Evolutionary conservation across 2,888 invertebrate species (phyloP).

Genomic region (Zhuqinia jingwanae): DNA sequence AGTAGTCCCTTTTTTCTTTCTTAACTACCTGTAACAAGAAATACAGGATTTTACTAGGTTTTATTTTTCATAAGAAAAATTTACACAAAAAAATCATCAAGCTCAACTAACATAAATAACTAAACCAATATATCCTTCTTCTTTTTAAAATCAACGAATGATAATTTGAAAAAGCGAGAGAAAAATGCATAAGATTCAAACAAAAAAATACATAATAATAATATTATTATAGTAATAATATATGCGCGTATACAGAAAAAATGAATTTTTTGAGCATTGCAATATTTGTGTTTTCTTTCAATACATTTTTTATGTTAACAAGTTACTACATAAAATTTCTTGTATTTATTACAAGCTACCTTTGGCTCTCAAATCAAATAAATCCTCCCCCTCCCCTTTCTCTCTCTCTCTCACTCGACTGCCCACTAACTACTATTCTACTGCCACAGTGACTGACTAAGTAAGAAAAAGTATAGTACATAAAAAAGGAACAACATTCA

Average conservation of each 20-base stretch:
- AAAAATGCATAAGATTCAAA: background rate
- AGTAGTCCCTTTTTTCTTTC: constrained; percentile 9
- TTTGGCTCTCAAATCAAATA: constrained; percentile 21
- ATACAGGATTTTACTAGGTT: constrained; percentile 63
- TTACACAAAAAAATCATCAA: background rate
- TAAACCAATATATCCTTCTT: constrained; percentile 24
- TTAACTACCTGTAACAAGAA: constrained; percentile 58
- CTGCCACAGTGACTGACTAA: constrained; percentile 19
- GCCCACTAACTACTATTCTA: constrained; percentile 38
- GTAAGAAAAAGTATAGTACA: background rate
- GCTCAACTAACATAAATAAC: background rate
- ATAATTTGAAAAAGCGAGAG: background rate
- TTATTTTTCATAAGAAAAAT: constrained; percentile 1
- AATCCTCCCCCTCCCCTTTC: no score
- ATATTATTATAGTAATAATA: no score
- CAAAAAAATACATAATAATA: no score
- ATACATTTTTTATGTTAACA: constrained; percentile 17
- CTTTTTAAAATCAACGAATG: constrained; percentile 56
- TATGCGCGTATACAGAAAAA: no score
- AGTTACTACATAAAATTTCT: constrained; percentile 17
- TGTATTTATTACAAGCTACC: constrained; percentile 2
- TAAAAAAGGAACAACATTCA: no score
- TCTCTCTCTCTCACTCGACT: background rate
- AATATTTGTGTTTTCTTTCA: background rate
- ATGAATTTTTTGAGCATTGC: background rate